phyloP scores from a whole-genome alignment of 2,888 invertebrate genomes.

The Cremastinae sp. region DNA sequence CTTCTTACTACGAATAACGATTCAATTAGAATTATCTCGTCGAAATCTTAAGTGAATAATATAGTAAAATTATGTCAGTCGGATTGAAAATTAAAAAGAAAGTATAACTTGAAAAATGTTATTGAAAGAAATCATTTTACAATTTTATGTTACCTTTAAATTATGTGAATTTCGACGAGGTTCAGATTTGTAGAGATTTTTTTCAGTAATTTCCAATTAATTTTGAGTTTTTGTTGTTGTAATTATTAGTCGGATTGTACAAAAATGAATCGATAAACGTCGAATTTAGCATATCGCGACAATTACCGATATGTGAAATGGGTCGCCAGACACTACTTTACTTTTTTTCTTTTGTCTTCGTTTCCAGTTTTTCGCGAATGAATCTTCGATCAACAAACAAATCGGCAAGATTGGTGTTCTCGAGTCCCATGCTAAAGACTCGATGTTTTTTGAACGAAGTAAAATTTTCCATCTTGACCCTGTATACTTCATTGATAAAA shows the following conservation, averaged over 20 bases:
- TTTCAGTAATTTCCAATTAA: constrained; percentile 1
- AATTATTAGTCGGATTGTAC: constrained; percentile 46
- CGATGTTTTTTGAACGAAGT: not conserved
- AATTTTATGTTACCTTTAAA: too few species aligned
- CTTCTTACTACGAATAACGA: too few species aligned
- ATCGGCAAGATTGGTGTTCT: constrained; percentile 40
- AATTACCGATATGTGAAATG: constrained; percentile 53
- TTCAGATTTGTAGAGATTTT: too few species aligned
- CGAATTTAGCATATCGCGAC: constrained; percentile 33
- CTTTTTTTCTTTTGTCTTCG: constrained; percentile 11
- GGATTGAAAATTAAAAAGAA: too few species aligned
- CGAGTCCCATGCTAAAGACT: constrained; percentile 26
- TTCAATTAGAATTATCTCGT: too few species aligned
- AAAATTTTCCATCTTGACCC: not conserved
- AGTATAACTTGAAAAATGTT: too few species aligned
- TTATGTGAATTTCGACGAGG: too few species aligned
- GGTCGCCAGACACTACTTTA: constrained; percentile 21
- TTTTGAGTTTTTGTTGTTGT: constrained; percentile 18
- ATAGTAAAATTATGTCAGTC: too few species aligned
- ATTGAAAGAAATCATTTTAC: too few species aligned
- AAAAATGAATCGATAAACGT: constrained; percentile 44
- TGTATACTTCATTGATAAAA: not conserved
- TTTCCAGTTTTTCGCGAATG: not conserved
- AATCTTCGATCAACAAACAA: constrained; percentile 28
- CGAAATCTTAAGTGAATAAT: too few species aligned